Evolutionary conservation across 2,113 vertebrate genomes (phyloP), one percentile per base, ranked within the genome.

Genomic region (Aptenodytes patagonicus): DNA sequence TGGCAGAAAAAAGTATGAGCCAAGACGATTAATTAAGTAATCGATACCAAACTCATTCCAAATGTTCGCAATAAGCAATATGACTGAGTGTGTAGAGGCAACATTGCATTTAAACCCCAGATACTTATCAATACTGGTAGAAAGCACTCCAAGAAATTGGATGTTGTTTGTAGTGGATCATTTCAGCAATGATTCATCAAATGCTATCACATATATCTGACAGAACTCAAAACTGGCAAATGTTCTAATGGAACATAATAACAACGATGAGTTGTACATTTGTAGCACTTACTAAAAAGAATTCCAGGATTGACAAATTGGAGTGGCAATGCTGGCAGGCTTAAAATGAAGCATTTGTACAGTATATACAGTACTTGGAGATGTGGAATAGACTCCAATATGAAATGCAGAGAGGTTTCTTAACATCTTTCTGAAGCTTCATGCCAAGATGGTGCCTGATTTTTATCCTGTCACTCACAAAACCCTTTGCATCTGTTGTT

Each of bases 151-250:
- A 82, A 97, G 94, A 91, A 95, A 95, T 96, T 89, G 51, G 52
- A 84, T 96, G 90, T 96, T 86, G 49, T 97, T 95, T 97, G 93
- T 88, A 95, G 96, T 93, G 88, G 97, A 97, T 97, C 85, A 68
- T 93, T 97, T 98, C 95, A 97, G 46, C 85, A 90, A 89, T 92
- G 94, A 97, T 97, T 97, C 95, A 98, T 95, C 96, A 97, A 95
- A 83, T 89, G 80, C 94, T 95, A 95, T 97, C 64, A 7, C 24
- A 7, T 94, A 93, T 95, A 73, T 87, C 91, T 97, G 93, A 98
- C 97, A 97, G 94, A 97, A 96, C 70, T 97, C 97, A 95, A 96
- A 98, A 97, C 97, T 97, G 85, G 93, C 97, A 98, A 98, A 93
- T 92, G 89, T 97, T 97, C 96, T 96, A 96, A 97, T 96, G 96